A percentile compares a stretch with the other conserved stretches of the same genome.
Evolutionary conservation across 2,888 invertebrate genomes (phyloP).

Genomic region (Trachelus iudaicus): DNA sequence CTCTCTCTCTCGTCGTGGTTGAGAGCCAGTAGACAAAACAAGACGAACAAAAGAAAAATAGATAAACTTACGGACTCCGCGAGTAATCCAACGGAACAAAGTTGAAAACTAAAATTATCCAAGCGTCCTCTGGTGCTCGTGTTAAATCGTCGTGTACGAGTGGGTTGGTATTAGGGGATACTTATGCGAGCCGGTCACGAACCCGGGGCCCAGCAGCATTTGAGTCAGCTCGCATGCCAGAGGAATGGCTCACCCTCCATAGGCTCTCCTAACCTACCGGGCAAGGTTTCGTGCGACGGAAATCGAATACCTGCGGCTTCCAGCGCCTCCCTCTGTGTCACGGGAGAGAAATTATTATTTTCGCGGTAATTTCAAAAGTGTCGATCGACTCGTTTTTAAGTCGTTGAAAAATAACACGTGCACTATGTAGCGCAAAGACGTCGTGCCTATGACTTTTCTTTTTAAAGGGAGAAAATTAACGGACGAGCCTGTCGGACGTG

Average conservation of each 20-base stretch:
- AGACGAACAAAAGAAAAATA: neutral
- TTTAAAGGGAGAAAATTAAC: neutral
- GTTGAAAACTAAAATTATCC: slow-evolving; percentile 18
- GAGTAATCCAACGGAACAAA: neutral
- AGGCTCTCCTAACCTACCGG: neutral
- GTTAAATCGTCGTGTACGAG: slow-evolving; percentile 40
- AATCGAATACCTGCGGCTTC: neutral
- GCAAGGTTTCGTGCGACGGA: neutral
- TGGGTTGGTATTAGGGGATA: slow-evolving; percentile 39
- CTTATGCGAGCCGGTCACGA: slow-evolving; percentile 51
- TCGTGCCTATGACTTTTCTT: no score
- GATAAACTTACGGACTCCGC: neutral
- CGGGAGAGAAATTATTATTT: neutral
- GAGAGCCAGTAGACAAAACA: neutral
- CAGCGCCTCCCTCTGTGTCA: neutral
- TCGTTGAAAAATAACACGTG: neutral
- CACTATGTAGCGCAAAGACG: neutral
- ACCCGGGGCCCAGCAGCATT: slow-evolving; percentile 27
- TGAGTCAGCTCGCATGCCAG: slow-evolving; percentile 40
- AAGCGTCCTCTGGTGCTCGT: slow-evolving; percentile 24
- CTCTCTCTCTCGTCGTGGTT: neutral
- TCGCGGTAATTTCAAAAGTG: neutral
- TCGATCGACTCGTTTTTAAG: neutral
- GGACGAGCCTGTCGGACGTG: neutral
- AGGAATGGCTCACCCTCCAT: slow-evolving; percentile 4